Percentiles rank a stretch among this genome's conserved stretches.
Evolutionary conservation across 2,888 invertebrate genomes (phyloP).

Genomic region (Caenorhabditis sp.): DNA sequence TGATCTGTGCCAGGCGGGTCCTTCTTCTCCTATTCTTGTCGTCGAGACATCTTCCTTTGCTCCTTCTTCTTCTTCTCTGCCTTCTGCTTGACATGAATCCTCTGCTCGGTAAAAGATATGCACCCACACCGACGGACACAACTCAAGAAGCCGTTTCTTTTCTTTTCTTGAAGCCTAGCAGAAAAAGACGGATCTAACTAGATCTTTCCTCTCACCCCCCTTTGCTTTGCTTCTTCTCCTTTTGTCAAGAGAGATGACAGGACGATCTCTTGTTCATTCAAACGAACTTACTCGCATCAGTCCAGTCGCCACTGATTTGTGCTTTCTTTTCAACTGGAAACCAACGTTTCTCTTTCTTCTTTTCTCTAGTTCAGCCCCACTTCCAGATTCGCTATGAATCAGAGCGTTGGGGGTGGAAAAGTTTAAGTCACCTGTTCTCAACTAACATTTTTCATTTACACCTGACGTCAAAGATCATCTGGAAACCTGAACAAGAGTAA

Average conservation of each 20-base stretch:
- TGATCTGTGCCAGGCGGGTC: constrained; percentile 55
- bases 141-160: constrained; percentile 35
- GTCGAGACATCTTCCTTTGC: constrained; percentile 24
- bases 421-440: not conserved
- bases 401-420: no score
- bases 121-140: constrained; percentile 44
- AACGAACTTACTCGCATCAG: constrained; percentile 16
- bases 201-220: constrained; percentile 27
- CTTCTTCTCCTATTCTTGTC: constrained; percentile 46
- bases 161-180: constrained; percentile 21
- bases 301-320: no score
- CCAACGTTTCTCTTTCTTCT: no score
- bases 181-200: constrained; percentile 34
- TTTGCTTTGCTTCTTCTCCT: no score
- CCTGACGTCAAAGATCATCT: not conserved
- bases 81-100: constrained; percentile 45
- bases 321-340: no score
- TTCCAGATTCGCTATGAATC: no score
- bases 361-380: no score
- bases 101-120: constrained; percentile 49
- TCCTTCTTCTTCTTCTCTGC: constrained; percentile 20
- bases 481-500: not conserved
- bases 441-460: no score
- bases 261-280: constrained; percentile 30
- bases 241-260: constrained; percentile 10